These are phyloP conservation scores for Habropoda laboriosa DNA, from an alignment of 1,140 invertebrate species.

Conservation along the genomic window DNA sequence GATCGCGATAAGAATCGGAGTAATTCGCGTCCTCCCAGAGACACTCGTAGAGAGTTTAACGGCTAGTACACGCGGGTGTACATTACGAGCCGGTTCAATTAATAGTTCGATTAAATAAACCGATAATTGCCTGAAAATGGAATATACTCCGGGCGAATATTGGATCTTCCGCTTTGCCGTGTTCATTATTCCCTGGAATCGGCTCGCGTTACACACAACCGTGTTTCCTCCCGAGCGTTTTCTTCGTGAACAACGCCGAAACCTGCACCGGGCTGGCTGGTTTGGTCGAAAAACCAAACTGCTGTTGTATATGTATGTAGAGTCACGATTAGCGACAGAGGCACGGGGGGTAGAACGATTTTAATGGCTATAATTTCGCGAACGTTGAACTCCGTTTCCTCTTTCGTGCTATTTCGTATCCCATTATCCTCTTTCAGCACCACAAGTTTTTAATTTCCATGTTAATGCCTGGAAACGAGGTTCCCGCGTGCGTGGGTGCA, in stretches of 20 bases:
- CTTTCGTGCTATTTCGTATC: constrained; percentile 19
- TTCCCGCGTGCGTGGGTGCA: background rate
- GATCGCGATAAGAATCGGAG: background rate
- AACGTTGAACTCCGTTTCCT: constrained; percentile 19
- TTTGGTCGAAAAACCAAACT: background rate
- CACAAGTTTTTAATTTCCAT: constrained; percentile 5
- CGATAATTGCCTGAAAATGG: constrained; percentile 76
- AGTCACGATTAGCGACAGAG: background rate
- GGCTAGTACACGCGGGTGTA: constrained; percentile 42
- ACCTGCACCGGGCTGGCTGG: no score
- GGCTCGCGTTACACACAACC: background rate
- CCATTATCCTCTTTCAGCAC: constrained; percentile 1
- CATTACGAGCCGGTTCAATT: constrained; percentile 70
- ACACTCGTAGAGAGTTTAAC: constrained; percentile 62
- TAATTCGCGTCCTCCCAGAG: constrained; percentile 40
- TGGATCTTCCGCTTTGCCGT: constrained; percentile 68
- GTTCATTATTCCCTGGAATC: constrained; percentile 64
- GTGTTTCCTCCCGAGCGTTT: background rate
- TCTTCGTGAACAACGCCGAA: background rate
- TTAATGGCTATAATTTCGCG: constrained; percentile 26
- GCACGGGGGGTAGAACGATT: background rate
- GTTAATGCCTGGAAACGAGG: constrained; percentile 1
- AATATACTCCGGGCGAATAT: constrained; percentile 69
- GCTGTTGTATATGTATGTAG: background rate
- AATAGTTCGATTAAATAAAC: constrained; percentile 79